phyloP scores from a whole-genome alignment of 92 coral and sea anemone genomes.

The Epizoanthus fatuus region DNA sequence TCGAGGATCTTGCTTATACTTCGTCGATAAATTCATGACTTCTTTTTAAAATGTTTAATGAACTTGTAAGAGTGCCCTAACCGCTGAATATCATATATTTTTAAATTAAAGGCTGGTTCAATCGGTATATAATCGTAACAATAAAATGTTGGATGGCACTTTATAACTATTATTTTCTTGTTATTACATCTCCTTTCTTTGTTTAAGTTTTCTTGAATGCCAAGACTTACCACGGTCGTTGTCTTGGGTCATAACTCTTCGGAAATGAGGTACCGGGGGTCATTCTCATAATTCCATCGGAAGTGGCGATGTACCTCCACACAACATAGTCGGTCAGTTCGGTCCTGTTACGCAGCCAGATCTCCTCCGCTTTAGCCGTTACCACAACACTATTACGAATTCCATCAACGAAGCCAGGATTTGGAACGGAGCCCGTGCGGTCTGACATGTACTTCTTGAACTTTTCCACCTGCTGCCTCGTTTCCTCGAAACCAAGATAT shows the following conservation, averaged over 20 bases:
- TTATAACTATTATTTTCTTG: no score
- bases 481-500: constrained; percentile 62
- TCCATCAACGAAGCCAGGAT: constrained; percentile 58
- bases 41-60: no score
- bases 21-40: no score
- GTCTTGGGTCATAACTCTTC: constrained; percentile 64
- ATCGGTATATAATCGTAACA: no score
- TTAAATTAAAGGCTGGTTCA: no score
- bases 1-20: no score
- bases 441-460: constrained; percentile 44
- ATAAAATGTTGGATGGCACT: no score
- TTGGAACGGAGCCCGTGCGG: not conserved
- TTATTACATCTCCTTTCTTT: no score
- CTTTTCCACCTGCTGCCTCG: constrained; percentile 4
- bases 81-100: no score
- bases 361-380: constrained; percentile 52
- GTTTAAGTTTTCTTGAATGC: not conserved
- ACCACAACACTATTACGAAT: constrained; percentile 63
- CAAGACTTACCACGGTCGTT: constrained; percentile 64
- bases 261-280: constrained; percentile 61
- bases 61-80: no score
- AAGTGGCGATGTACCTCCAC: constrained; percentile 68
- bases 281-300: constrained; percentile 70
- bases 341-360: constrained; percentile 65
- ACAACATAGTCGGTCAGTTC: constrained; percentile 54